Evolutionary conservation across 2,888 invertebrate genomes (phyloP).

Genomic region (Pheosia gnoma): DNA sequence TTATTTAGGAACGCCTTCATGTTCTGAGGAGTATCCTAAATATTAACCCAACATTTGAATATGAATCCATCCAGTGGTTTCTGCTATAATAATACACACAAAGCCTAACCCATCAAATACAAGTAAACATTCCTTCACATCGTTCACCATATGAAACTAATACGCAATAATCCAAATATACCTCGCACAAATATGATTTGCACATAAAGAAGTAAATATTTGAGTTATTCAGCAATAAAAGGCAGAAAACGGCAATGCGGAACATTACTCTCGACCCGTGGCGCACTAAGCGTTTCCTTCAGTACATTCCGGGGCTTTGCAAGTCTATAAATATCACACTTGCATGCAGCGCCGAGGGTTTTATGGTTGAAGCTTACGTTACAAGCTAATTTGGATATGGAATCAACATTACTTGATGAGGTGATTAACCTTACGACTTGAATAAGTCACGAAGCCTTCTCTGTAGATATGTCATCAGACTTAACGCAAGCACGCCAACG

Average conservation of each 20-base stretch:
- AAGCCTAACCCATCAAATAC: neutral
- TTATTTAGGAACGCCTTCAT: no score
- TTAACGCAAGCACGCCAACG: no score
- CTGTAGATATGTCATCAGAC: no score
- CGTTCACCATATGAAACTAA: neutral
- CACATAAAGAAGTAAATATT: neutral
- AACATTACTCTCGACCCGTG: conserved; percentile 1
- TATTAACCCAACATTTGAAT: no score
- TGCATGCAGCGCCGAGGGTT: conserved; percentile 4
- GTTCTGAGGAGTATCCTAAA: no score
- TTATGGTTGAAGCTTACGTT: neutral
- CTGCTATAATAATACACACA: no score
- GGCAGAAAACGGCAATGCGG: conserved; percentile 6
- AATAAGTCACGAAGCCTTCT: no score
- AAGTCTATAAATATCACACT: conserved; percentile 5
- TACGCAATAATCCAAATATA: neutral
- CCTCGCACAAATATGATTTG: neutral
- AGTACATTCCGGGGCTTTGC: neutral
- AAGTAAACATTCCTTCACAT: neutral
- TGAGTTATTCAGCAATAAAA: neutral
- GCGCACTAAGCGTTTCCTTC: conserved; percentile 4
- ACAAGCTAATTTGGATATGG: neutral
- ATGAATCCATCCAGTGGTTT: no score
- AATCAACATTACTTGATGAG: no score
- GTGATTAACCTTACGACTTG: no score